A percentile compares a stretch with the other conserved stretches of the same genome.
These are phyloP conservation scores for Bilobella aurantiaca DNA, from an alignment of 1,140 invertebrate species.

Conservation along the genomic window DNA sequence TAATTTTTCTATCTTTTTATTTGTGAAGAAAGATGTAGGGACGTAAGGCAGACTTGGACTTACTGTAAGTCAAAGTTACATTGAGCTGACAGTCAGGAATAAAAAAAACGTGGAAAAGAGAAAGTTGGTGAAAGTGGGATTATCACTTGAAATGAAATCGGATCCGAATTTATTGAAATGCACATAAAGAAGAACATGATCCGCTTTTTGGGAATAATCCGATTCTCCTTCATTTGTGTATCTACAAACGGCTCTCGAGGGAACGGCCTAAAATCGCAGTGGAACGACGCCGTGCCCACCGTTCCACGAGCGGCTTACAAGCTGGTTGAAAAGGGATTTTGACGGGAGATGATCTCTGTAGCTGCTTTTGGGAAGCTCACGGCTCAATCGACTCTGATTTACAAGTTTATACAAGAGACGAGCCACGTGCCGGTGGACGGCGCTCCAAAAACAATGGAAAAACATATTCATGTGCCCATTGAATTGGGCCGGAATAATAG, in stretches of 20 bases:
- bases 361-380: neutral
- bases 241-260: neutral
- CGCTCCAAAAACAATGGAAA: slow-evolving; percentile 4
- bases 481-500: neutral
- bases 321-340: neutral
- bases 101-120: neutral
- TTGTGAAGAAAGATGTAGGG: no score
- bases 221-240: neutral
- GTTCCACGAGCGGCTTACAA: neutral
- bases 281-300: neutral
- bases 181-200: neutral
- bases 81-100: no score
- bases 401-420: neutral
- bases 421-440: neutral
- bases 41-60: no score
- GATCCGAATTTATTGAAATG: neutral
- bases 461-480: neutral
- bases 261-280: neutral
- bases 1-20: neutral
- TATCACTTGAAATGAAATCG: neutral
- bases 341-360: neutral
- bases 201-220: neutral
- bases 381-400: slow-evolving; percentile 1
- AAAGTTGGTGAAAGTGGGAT: neutral
- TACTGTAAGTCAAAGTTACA: no score